phyloP scores from a whole-genome alignment of 1,140 invertebrate genomes.

The Penaeus indicus region DNA sequence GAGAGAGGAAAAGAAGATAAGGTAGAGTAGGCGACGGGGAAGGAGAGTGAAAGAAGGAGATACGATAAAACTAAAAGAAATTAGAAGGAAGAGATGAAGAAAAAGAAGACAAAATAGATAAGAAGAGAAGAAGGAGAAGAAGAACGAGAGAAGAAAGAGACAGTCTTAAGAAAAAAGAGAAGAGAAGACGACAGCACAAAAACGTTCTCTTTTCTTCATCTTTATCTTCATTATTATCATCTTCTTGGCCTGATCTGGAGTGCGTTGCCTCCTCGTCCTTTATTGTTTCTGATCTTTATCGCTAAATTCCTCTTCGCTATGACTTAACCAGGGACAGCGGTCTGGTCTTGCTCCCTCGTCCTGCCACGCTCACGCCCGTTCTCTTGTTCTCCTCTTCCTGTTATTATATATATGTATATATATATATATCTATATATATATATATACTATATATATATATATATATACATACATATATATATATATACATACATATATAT shows the following conservation, averaged over 20 bases:
- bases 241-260: no score
- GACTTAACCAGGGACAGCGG: no score
- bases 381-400: neutral
- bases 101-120: neutral
- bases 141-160: neutral
- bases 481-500: conserved; percentile 10
- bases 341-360: no score
- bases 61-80: neutral
- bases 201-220: no score
- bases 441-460: neutral
- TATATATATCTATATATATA: neutral
- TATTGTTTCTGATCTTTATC: no score
- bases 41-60: conserved; percentile 21
- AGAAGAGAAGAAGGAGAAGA: neutral
- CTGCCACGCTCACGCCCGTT: no score
- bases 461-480: conserved; percentile 16
- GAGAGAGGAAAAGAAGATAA: neutral
- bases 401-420: neutral
- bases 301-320: no score
- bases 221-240: no score
- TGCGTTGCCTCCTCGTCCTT: no score
- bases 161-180: neutral
- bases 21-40: neutral
- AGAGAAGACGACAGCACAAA: no score
- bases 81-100: neutral